These are phyloP conservation scores for Steatornis caripensis DNA, from an alignment of 2,113 vertebrate genomes.

Conservation along the genomic window DNA sequence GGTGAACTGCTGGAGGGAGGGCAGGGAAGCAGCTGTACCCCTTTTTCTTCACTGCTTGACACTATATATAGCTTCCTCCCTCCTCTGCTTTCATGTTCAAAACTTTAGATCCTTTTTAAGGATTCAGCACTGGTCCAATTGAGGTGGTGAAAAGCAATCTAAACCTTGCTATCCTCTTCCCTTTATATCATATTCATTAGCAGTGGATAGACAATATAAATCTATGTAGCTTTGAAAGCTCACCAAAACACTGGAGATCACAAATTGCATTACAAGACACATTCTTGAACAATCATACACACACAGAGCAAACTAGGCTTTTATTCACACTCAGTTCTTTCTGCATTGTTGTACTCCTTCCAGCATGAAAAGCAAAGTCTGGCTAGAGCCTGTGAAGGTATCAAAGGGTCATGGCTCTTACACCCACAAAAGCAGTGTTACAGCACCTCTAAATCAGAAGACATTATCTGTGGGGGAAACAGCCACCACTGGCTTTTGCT, in stretches of 20 bases:
- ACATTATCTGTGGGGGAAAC: not conserved
- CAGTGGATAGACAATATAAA: not conserved
- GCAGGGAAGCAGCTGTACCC: not conserved
- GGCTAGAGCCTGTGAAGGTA: not conserved
- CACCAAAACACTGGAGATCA: not conserved
- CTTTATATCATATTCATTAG: not conserved
- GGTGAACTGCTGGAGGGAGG: not conserved
- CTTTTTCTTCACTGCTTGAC: not conserved
- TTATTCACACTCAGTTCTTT: not conserved
- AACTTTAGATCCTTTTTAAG: not conserved
- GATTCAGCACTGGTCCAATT: not conserved
- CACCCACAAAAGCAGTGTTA: not conserved
- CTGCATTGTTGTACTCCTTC: not conserved
- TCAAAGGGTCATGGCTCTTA: not conserved
- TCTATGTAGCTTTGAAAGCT: not conserved
- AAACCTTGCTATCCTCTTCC: not conserved
- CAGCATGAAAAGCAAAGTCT: not conserved
- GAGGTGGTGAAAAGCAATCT: not conserved
- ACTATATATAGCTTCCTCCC: not conserved
- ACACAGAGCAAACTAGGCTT: not conserved
- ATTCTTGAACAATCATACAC: not conserved
- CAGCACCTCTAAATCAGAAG: not conserved
- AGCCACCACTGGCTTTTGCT: not conserved
- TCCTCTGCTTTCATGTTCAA: not conserved
- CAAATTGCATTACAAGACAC: not conserved